Evolutionary conservation across 1,140 invertebrate genomes (phyloP).

Genomic region (Rhopalosiphum padi): DNA sequence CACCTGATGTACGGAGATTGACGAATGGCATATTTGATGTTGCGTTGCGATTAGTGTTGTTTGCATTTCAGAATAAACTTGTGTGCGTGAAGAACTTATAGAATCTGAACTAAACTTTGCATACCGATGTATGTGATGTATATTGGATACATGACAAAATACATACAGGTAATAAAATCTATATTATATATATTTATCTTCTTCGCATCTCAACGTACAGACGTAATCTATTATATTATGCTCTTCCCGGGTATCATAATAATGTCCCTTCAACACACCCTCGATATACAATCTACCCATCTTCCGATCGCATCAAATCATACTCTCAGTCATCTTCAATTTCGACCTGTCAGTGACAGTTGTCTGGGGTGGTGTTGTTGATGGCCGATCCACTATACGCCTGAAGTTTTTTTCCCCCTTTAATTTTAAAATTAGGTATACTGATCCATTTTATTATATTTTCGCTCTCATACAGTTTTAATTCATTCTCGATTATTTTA

Average conservation of each 20-base stretch:
- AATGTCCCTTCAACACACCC: neutral
- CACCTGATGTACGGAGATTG: neutral
- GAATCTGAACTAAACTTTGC: neutral
- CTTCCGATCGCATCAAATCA: neutral
- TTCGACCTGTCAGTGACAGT: slow-evolving; percentile 3
- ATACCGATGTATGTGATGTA: neutral
- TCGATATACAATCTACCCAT: neutral
- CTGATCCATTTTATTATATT: neutral
- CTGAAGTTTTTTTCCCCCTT: neutral
- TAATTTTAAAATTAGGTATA: neutral
- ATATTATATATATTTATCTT: neutral
- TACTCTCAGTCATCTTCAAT: neutral
- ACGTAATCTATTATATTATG: neutral
- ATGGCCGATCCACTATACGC: neutral
- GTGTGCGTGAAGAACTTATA: neutral
- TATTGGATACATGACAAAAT: neutral
- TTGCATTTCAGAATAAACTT: neutral
- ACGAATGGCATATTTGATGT: neutral
- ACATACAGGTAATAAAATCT: neutral
- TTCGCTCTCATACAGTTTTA: neutral
- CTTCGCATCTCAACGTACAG: neutral
- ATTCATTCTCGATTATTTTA: neutral
- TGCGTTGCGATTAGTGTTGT: neutral
- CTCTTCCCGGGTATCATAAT: neutral
- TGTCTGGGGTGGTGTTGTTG: neutral